These are phyloP conservation scores for Sebastes nivosus DNA, from an alignment of 2,797 vertebrate species.

Conservation along the genomic window DNA sequence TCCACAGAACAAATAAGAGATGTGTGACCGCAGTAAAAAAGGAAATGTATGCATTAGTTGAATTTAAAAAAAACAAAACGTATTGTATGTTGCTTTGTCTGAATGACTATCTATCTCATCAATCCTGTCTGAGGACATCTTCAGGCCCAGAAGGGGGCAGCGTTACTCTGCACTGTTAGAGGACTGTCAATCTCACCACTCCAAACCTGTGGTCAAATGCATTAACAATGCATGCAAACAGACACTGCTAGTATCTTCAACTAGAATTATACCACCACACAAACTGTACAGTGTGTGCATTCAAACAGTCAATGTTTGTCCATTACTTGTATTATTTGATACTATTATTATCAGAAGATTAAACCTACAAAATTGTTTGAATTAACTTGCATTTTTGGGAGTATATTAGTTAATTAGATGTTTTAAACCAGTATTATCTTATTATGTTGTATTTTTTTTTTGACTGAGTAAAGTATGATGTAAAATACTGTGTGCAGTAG, in stretches of 20 bases:
- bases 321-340: not conserved
- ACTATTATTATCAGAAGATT: not conserved
- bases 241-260: not conserved
- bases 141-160: conserved; percentile 78
- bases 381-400: not conserved
- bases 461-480: not conserved
- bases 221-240: not conserved
- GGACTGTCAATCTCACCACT: not conserved
- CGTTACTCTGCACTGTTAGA: conserved; percentile 49
- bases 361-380: not conserved
- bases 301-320: not conserved
- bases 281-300: not conserved
- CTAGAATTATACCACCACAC: not conserved
- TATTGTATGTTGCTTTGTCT: not conserved
- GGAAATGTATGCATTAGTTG: not conserved
- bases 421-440: not conserved
- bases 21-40: not conserved
- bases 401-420: not conserved
- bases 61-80: not conserved
- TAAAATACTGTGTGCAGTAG: not conserved
- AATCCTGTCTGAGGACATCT: not conserved
- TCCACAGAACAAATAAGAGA: not conserved
- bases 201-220: not conserved
- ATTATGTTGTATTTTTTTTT: not conserved
- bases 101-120: not conserved